These are phyloP conservation scores for Trigoniulus corallinus DNA, from an alignment of 1,140 invertebrate species.

Conservation along the genomic window DNA sequence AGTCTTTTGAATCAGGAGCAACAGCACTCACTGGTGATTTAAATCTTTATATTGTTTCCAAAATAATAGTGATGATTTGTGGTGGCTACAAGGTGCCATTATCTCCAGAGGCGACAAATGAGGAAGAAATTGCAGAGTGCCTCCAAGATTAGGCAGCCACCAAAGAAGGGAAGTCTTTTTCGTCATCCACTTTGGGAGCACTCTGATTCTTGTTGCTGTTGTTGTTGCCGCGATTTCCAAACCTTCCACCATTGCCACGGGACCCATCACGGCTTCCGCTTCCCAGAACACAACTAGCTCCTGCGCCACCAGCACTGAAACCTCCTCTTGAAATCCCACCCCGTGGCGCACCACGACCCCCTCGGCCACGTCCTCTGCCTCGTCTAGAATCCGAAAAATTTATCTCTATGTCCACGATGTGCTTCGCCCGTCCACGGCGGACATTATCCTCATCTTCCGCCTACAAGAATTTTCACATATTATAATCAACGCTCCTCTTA, in stretches of 20 bases:
- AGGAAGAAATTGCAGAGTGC: too few relatives aligned
- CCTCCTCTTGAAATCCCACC: constrained; percentile 12
- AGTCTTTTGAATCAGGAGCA: too few relatives aligned
- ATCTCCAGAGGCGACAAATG: too few relatives aligned
- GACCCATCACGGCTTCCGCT: constrained; percentile 16
- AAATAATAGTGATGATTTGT: too few relatives aligned
- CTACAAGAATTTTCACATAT: constrained; percentile 10
- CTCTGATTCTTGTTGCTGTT: constrained; percentile 28
- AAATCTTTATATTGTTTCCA: too few relatives aligned
- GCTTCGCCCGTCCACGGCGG: constrained; percentile 70
- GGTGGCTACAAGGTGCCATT: too few relatives aligned
- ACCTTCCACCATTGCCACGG: constrained; percentile 15
- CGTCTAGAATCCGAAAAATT: constrained; percentile 68
- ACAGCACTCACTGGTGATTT: too few relatives aligned
- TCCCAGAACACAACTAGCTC: constrained; percentile 8
- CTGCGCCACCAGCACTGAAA: constrained; percentile 16
- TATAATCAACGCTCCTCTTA: neutral
- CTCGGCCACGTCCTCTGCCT: constrained; percentile 41
- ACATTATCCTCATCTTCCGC: constrained; percentile 52
- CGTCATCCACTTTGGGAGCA: constrained; percentile 86
- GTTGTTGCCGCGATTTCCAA: constrained; percentile 13
- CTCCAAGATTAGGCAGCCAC: constrained; percentile 31
- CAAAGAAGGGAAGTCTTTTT: constrained; percentile 83
- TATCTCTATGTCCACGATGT: constrained; percentile 72
- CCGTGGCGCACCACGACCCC: constrained; percentile 25